Evolutionary conservation across 2,113 vertebrate genomes (phyloP).

Genomic region (Girardinichthys multiradiatus): DNA sequence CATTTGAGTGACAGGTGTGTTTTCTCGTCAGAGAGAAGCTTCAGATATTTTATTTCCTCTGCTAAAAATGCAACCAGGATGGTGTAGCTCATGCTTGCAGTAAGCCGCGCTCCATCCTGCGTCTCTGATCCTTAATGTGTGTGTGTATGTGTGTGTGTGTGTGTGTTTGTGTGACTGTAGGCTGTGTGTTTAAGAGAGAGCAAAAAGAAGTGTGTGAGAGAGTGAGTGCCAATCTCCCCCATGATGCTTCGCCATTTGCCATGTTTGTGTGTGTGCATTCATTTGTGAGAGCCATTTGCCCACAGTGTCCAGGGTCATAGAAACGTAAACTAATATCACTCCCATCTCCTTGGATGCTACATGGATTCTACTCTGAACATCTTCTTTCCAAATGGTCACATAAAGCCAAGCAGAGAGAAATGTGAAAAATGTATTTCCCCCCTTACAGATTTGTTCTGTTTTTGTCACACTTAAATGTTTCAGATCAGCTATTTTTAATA

Average conservation of each 20-base stretch:
- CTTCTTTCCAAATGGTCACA: constrained; percentile 24
- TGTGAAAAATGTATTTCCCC: not conserved
- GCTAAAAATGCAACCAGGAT: constrained; percentile 75
- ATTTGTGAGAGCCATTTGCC: constrained; percentile 51
- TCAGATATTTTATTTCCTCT: constrained; percentile 68
- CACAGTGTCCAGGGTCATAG: constrained; percentile 52
- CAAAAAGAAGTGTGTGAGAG: constrained; percentile 63
- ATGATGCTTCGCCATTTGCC: constrained; percentile 79
- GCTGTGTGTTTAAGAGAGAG: constrained; percentile 64
- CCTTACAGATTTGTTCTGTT: not conserved
- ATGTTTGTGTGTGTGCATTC: constrained; percentile 43
- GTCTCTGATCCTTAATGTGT: constrained; percentile 66
- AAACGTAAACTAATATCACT: constrained; percentile 59
- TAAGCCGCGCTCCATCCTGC: constrained; percentile 70
- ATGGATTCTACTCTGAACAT: constrained; percentile 24
- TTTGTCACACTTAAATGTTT: not conserved
- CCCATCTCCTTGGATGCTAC: constrained; percentile 23
- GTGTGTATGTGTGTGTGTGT: constrained; percentile 11
- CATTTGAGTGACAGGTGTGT: constrained; percentile 75
- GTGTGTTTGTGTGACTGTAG: constrained; percentile 28
- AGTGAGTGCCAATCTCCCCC: constrained; percentile 74
- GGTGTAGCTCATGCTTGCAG: constrained; percentile 70
- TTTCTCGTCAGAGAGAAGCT: constrained; percentile 66
- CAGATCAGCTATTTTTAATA: not conserved
- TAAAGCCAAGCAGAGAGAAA: constrained; percentile 15